These are phyloP conservation scores for Aspidoscelis tigris DNA, from an alignment of 2,113 vertebrate species.

Conservation along the genomic window DNA sequence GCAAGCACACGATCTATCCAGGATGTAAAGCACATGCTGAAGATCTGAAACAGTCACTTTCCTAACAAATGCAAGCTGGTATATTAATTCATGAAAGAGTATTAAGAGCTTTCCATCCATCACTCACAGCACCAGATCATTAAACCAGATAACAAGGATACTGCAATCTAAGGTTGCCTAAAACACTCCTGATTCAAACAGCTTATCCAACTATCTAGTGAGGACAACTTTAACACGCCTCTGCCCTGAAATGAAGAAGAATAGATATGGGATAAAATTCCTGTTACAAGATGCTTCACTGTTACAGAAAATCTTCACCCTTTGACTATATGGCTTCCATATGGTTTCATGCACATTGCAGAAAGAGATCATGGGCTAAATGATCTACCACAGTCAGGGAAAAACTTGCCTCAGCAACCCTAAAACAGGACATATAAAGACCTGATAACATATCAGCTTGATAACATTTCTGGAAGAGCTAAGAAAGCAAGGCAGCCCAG, in stretches of 20 bases:
- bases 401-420: neutral
- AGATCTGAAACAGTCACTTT: conserved; percentile 29
- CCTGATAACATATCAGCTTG: neutral
- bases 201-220: neutral
- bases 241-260: neutral
- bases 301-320: neutral
- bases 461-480: neutral
- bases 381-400: neutral
- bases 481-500: conserved; percentile 2
- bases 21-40: conserved; percentile 17
- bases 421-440: neutral
- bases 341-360: neutral
- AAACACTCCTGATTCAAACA: neutral
- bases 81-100: conserved; percentile 41
- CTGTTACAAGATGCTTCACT: neutral
- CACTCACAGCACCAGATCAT: neutral
- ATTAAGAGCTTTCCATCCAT: conserved; percentile 27
- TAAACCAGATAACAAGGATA: neutral
- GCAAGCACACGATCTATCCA: conserved; percentile 29
- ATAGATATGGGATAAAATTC: neutral
- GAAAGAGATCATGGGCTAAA: neutral
- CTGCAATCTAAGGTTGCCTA: fast-evolving
- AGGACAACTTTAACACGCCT: neutral
- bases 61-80: conserved; percentile 50
- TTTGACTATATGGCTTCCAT: neutral